phyloP scores from a whole-genome alignment of 2,797 vertebrate genomes.

The Astyanax mexicanus region DNA sequence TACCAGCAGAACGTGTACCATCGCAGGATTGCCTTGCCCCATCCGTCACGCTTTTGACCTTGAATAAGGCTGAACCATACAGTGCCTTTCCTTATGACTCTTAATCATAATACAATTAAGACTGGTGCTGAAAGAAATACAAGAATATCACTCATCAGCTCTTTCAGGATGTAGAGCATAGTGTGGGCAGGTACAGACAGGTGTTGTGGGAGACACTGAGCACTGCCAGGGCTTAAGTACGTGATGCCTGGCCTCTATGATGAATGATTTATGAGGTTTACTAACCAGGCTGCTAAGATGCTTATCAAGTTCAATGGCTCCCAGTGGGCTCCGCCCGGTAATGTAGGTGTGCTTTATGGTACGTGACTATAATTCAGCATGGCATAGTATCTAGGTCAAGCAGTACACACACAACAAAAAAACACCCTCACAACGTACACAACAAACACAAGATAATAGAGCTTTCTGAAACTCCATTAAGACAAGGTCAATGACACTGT shows the following conservation, averaged over 20 bases:
- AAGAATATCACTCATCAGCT: constrained; percentile 13
- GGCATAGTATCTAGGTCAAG: constrained; percentile 36
- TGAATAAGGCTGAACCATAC: not conserved
- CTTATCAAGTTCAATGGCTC: constrained; percentile 22
- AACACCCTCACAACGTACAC: constrained; percentile 4
- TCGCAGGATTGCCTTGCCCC: not conserved
- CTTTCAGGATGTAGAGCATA: constrained; percentile 6
- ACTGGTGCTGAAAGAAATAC: not conserved
- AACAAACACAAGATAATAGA: constrained; percentile 6
- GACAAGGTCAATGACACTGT: not conserved
- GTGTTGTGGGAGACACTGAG: constrained; percentile 9
- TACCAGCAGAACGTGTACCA: no score
- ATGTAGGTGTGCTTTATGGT: constrained; percentile 12
- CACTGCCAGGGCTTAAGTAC: not conserved
- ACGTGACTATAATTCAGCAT: constrained; percentile 15
- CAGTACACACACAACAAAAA: constrained; percentile 16
- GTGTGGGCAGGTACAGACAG: constrained; percentile 14
- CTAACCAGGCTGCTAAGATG: constrained; percentile 14
- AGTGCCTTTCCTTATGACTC: not conserved
- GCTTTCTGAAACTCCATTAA: constrained; percentile 6
- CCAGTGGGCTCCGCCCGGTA: not conserved
- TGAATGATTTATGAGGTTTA: constrained; percentile 34
- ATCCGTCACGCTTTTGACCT: constrained; percentile 18
- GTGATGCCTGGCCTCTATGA: constrained; percentile 17
- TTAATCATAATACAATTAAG: constrained; percentile 10